A percentile compares a stretch with the other conserved stretches of the same genome.
These are phyloP conservation scores for Lepetodrilus schrolli DNA, from an alignment of 2,888 invertebrate species.

Conservation along the genomic window DNA sequence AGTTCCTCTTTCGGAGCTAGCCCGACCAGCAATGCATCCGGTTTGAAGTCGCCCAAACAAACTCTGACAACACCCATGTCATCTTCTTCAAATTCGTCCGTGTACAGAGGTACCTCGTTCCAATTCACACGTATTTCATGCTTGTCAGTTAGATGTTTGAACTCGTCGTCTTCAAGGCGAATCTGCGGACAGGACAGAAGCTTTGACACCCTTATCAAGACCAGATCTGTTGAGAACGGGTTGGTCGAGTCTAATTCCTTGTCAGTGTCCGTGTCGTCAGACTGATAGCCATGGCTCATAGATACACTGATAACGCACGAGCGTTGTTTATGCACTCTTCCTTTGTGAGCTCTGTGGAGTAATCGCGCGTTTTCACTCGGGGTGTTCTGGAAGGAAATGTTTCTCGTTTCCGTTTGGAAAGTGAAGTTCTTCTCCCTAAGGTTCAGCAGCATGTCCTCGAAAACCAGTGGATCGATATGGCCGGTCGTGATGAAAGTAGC, in stretches of 20 bases:
- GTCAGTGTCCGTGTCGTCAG: background rate
- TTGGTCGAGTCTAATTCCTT: background rate
- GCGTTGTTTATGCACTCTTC: background rate
- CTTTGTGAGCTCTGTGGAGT: background rate
- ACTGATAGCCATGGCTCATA: slow-evolving; percentile 8
- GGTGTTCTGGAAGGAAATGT: slow-evolving; percentile 29
- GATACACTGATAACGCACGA: slow-evolving; percentile 36
- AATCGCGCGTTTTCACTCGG: background rate
- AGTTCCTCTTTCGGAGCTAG: background rate
- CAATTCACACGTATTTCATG: background rate
- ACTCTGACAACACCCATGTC: slow-evolving; percentile 20
- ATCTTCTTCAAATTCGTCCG: slow-evolving; percentile 4
- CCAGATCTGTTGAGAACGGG: background rate
- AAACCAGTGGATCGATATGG: slow-evolving; percentile 9
- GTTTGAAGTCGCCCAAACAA: slow-evolving; percentile 26
- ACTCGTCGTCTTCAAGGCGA: slow-evolving; percentile 28
- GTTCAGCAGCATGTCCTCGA: slow-evolving; percentile 28
- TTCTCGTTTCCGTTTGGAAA: background rate
- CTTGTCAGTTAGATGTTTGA: background rate
- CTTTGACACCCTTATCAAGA: slow-evolving; percentile 26
- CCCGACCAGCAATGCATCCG: slow-evolving; percentile 1
- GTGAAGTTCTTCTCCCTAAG: slow-evolving; percentile 28
- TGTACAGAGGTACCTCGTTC: slow-evolving; percentile 17
- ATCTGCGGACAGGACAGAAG: slow-evolving; percentile 36
- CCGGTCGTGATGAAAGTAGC: slow-evolving; percentile 22